Conservation (phyloP, 2,113 vertebrate genomes). For the Ginglymostoma cirratum region DNA sequence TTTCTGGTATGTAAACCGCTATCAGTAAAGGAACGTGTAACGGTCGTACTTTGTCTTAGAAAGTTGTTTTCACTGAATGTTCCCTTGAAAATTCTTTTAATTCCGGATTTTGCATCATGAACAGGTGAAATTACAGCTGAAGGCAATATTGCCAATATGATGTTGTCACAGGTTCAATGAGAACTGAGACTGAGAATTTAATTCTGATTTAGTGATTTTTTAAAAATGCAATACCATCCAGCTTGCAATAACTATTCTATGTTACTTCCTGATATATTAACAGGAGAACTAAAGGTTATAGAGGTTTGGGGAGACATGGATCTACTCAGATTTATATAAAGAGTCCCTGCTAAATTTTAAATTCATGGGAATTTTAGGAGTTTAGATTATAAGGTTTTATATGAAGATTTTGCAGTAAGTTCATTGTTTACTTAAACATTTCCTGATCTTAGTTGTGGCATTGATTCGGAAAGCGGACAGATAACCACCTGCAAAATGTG, state of each 20-base stretch:
- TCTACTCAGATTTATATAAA: background rate
- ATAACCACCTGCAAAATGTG: background rate
- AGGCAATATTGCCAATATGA: background rate
- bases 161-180: background rate
- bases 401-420: background rate
- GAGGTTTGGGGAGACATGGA: background rate
- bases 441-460: background rate
- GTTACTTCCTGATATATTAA: background rate
- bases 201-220: background rate
- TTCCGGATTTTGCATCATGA: background rate
- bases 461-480: background rate
- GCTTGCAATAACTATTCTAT: background rate
- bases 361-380: background rate
- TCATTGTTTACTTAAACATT: background rate
- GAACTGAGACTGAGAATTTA: background rate
- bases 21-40: background rate
- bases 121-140: background rate
- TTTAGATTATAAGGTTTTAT: background rate
- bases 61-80: background rate
- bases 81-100: background rate
- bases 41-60: background rate
- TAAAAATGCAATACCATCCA: background rate
- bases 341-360: background rate
- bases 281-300: no score
- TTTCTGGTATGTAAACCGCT: background rate